Evolutionary conservation across 2,888 invertebrate genomes (phyloP), one percentile per base, ranked within the genome.

Genomic region (Acholoe squamosa): DNA sequence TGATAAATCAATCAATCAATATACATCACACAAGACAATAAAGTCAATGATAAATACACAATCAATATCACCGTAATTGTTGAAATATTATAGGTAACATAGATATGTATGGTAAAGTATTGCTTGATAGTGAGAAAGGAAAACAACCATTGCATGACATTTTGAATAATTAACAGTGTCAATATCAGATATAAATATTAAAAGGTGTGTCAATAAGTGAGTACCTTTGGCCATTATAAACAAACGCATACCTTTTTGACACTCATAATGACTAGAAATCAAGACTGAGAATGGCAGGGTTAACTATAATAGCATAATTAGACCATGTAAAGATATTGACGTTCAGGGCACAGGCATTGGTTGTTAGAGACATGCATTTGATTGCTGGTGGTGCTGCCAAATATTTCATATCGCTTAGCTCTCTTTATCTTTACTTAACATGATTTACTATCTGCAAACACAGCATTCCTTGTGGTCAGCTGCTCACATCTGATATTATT

Each of bases 11-110:
- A 84, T 84, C 22, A 86, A 86, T 54, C 25, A 54, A 54, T 28
- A n/a, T 31, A 86, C 52, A 86, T 86, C 52, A 80, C 80, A 80
- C 80, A 80, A 80, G 34, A 80, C 80, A 80, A 80, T 22, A 80
- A 22, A 34, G 80, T 80, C 80, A 43, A 10, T 54, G 3, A 86
- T 86, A 86, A 28, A 86, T 31, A 54, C 10, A 54, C 54, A 52
- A 22, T n/a, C n/a, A 61, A 61, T n/a, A 61, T 61, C n/a, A 61
- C n/a, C 19, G 61, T 61, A 19, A n/a, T 19, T 61, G 3, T 61
- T 61, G n/a, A 61, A 61, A 61, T 61, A 61, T 19, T 1, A n/a
- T n/a, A n/a, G 14, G 19, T 12, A 12, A 61, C 61, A 61, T 19
- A 34, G 43, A 51, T 51, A 84, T 84, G 84, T 84, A 51, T 34